These are phyloP conservation scores for Sylvia borin DNA, from an alignment of 2,797 vertebrate species.

Conservation along the genomic window DNA sequence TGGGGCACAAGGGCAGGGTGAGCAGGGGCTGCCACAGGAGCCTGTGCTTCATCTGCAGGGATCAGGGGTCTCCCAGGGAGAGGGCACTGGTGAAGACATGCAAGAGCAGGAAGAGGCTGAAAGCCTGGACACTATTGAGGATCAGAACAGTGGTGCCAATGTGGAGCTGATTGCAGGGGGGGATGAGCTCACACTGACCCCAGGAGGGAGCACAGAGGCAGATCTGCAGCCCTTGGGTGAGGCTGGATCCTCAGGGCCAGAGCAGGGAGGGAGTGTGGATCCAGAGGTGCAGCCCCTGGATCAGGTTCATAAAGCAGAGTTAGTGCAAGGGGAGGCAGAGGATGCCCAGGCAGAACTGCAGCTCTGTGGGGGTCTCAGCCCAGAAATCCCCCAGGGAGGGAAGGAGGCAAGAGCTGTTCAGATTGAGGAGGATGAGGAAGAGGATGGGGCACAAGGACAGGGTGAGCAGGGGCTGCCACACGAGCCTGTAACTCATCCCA, in stretches of 20 bases:
- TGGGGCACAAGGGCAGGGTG: too few relatives aligned
- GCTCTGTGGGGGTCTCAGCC: rapidly evolving
- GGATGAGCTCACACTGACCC: not conserved
- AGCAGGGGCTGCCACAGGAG: rapidly evolving
- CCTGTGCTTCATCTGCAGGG: not conserved
- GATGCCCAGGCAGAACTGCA: not conserved
- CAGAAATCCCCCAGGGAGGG: too few relatives aligned
- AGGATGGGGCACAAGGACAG: not conserved
- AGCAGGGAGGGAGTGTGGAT: not conserved
- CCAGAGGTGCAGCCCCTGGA: not conserved
- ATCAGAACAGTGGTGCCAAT: not conserved
- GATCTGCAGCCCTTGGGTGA: rapidly evolving
- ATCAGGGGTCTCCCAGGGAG: too few relatives aligned
- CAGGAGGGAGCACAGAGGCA: not conserved
- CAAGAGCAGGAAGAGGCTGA: too few relatives aligned
- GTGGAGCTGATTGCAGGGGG: not conserved
- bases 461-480: rapidly evolving
- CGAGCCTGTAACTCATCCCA: rapidly evolving
- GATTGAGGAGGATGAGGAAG: too few relatives aligned
- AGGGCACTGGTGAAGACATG: too few relatives aligned
- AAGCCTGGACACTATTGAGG: too few relatives aligned
- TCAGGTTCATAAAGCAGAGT: not conserved
- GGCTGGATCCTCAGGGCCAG: not conserved
- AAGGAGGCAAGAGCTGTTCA: too few relatives aligned
- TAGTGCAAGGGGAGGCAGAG: not conserved